Base-by-base conservation (phyloP, 2,113 vertebrate genomes). In the Lonchura striata region DNA sequence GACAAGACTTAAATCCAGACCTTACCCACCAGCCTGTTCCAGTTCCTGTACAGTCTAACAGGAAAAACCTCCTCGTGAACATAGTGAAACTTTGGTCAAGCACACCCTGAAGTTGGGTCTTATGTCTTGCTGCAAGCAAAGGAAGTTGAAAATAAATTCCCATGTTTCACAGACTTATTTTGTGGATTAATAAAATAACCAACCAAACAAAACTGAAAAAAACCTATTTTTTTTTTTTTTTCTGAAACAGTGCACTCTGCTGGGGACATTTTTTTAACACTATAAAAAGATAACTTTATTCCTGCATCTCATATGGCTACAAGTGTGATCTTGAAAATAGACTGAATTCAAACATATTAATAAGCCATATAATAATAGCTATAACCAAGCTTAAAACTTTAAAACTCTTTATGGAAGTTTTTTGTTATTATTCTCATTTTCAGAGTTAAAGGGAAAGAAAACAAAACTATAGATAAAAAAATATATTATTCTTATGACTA, bases 11-110 rank as follows among this genome's bases (percentile, higher is more conserved):
- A 69, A 86, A 81, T 11, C 10, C 7, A 70, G 33, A n/a, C 33
- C 6, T 82, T 28, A 66, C 2, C 2, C 7, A 16, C 3, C 1
- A 41, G 2, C 0, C 7, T 6, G 0, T 75, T 82, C 12, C 16
- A n/a, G 13, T 17, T 79, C 17, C 20, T 59, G 25, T 8, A 18
- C 7, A 12, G 5, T 57, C 8, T 25, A 49, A 47, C 6, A 79
- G 41, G 13, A 68, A 46, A 56, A 59, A 27, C 0, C 2, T 30
- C 23, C 9, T 22, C 24, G 10, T 22, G 19, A 54, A 15, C 2
- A 21, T 4, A 3, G 9, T 13, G 27, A 78, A 33, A 27, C 53
- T 47, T 77, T 92, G 8, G 7, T 47, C 9, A 61, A 46, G 31
- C 37, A n/a, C 5, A 61, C 10, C 21, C 30, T 61, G 12, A 5